Conservation (phyloP, 2,888 invertebrate species). For the Philonicus albiceps region DNA sequence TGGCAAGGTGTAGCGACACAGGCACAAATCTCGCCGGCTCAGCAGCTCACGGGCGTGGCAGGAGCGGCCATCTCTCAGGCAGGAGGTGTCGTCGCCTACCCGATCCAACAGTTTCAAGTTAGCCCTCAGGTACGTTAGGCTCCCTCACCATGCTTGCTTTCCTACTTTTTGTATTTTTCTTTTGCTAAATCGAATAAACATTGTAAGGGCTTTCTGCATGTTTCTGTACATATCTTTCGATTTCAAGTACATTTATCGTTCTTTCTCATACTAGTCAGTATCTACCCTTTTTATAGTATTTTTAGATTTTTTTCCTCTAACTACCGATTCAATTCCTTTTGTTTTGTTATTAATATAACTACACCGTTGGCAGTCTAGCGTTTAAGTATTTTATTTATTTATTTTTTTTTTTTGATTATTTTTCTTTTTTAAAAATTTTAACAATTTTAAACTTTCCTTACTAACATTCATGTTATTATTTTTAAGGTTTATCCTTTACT, state of each 20-base stretch:
- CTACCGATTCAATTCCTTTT: background rate
- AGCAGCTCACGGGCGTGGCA: slow-evolving; percentile 73
- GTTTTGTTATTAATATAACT: background rate
- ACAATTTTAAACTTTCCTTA: slow-evolving; percentile 62
- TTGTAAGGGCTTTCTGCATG: slow-evolving; percentile 25
- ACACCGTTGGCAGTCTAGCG: background rate
- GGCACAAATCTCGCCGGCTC: slow-evolving; percentile 73
- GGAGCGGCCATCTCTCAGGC: slow-evolving; percentile 78
- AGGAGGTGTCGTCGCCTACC: slow-evolving; percentile 85
- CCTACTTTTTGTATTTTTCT: slow-evolving; percentile 14
- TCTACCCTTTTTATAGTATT: slow-evolving; percentile 4
- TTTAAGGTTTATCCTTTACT: slow-evolving; percentile 65
- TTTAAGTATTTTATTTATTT: background rate
- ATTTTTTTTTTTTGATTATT: slow-evolving; percentile 4
- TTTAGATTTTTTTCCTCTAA: background rate
- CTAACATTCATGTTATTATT: slow-evolving; percentile 64
- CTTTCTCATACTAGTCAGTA: background rate
- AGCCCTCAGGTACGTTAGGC: slow-evolving; percentile 63
- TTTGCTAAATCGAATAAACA: slow-evolving; percentile 5
- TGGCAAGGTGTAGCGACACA: slow-evolving; percentile 81
- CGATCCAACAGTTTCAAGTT: slow-evolving; percentile 93
- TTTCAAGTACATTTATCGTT: background rate
- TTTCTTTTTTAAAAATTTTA: slow-evolving; percentile 50
- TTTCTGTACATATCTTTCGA: slow-evolving; percentile 10
- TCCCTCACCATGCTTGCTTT: slow-evolving; percentile 11